These are phyloP conservation scores for Daubentonia madagascariensis DNA, from an alignment of 2,113 vertebrate species.

Conservation along the genomic window DNA sequence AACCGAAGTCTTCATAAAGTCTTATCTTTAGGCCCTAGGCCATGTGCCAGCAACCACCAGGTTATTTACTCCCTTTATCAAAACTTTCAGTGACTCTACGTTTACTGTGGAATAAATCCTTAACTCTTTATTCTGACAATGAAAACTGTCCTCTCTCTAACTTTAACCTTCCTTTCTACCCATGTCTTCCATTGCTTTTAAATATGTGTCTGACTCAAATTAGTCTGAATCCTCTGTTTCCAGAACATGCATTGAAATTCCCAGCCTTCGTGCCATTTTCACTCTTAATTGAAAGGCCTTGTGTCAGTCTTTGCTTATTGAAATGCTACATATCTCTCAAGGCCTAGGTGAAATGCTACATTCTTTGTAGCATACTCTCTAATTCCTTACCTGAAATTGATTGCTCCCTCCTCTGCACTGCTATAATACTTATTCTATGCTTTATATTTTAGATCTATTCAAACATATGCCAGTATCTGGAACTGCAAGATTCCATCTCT, in stretches of 20 bases:
- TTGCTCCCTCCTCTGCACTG: neutral
- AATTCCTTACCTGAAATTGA: neutral
- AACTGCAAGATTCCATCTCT: neutral
- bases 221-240: neutral
- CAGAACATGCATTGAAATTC: neutral
- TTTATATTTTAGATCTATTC: neutral
- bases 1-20: neutral
- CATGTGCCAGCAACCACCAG: neutral
- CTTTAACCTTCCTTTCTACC: neutral
- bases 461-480: neutral
- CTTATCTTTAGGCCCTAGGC: neutral
- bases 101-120: neutral
- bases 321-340: neutral
- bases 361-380: neutral
- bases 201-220: neutral
- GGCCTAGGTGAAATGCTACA: neutral
- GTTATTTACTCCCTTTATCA: neutral
- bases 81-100: neutral
- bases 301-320: neutral
- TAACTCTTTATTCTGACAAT: neutral
- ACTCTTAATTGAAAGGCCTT: neutral
- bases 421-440: neutral
- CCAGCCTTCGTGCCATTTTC: neutral
- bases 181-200: neutral
- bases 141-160: neutral